These are phyloP conservation scores for Malurus alboscapulatus DNA, from an alignment of 2,113 vertebrate species.

Conservation along the genomic window DNA sequence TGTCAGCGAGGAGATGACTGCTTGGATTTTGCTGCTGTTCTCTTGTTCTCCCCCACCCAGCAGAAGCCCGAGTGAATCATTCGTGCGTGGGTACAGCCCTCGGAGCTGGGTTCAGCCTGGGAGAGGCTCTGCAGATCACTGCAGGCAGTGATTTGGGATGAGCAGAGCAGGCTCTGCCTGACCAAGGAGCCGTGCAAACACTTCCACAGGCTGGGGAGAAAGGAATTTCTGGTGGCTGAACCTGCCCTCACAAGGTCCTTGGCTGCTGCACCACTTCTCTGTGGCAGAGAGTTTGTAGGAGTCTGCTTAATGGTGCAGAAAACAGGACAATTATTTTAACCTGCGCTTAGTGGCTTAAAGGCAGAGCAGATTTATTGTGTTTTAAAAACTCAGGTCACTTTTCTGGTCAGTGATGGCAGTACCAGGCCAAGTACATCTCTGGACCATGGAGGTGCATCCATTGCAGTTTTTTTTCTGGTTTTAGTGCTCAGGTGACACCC, in stretches of 20 bases:
- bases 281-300: background rate
- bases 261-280: background rate
- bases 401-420: background rate
- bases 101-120: background rate
- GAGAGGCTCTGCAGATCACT: background rate
- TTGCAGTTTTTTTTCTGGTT: background rate
- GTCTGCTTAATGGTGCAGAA: background rate
- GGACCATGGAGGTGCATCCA: accelerated
- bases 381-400: background rate
- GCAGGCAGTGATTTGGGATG: background rate
- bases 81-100: background rate
- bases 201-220: background rate
- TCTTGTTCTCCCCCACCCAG: background rate
- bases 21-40: background rate
- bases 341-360: background rate
- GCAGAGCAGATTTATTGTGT: background rate
- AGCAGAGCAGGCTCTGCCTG: background rate
- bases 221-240: background rate
- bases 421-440: background rate
- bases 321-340: background rate
- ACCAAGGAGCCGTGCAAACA: background rate
- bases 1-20: background rate
- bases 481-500: background rate
- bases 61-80: background rate
- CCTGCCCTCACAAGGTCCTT: background rate